These are phyloP conservation scores for Drosophila ironensis DNA, from an alignment of 1,140 invertebrate genomes.

Conservation along the genomic window DNA sequence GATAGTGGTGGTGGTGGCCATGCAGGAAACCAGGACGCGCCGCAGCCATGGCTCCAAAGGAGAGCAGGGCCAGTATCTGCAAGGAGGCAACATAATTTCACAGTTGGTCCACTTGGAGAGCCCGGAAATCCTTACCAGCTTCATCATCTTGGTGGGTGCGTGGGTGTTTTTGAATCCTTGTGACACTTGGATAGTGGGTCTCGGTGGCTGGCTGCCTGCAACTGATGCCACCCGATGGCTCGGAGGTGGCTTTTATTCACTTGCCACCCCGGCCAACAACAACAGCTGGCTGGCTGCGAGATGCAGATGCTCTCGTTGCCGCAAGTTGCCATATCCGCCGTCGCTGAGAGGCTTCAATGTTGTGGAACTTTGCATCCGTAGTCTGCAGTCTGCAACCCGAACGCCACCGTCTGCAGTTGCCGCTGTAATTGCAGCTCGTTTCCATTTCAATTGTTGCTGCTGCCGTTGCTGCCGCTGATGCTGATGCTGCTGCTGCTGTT, in stretches of 20 bases:
- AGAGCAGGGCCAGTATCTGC: slow-evolving; percentile 51
- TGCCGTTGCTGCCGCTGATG: neutral
- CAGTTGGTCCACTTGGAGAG: neutral
- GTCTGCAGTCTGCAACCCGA: slow-evolving; percentile 22
- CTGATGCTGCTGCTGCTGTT: slow-evolving; percentile 4
- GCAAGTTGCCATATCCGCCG: slow-evolving; percentile 60
- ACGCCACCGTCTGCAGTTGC: slow-evolving; percentile 14
- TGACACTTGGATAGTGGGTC: no score
- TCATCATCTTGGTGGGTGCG: slow-evolving; percentile 53
- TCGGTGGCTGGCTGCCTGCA: slow-evolving; percentile 58
- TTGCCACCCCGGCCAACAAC: slow-evolving; percentile 45
- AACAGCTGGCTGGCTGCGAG: slow-evolving; percentile 37
- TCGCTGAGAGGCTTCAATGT: slow-evolving; percentile 49
- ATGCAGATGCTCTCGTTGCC: slow-evolving; percentile 73
- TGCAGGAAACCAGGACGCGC: slow-evolving; percentile 76
- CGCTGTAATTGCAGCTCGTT: slow-evolving; percentile 63
- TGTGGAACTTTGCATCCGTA: slow-evolving; percentile 62
- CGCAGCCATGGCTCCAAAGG: slow-evolving; percentile 46
- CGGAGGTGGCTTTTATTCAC: slow-evolving; percentile 69
- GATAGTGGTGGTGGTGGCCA: slow-evolving; percentile 70
- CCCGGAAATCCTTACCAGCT: slow-evolving; percentile 60
- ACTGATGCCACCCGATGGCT: slow-evolving; percentile 67
- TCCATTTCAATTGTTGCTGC: slow-evolving; percentile 56
- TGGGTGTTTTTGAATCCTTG: slow-evolving; percentile 22
- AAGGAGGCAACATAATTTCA: neutral